Conservation (phyloP, 64 coral and sea anemone species). For the Cladopsammia gracilis region DNA sequence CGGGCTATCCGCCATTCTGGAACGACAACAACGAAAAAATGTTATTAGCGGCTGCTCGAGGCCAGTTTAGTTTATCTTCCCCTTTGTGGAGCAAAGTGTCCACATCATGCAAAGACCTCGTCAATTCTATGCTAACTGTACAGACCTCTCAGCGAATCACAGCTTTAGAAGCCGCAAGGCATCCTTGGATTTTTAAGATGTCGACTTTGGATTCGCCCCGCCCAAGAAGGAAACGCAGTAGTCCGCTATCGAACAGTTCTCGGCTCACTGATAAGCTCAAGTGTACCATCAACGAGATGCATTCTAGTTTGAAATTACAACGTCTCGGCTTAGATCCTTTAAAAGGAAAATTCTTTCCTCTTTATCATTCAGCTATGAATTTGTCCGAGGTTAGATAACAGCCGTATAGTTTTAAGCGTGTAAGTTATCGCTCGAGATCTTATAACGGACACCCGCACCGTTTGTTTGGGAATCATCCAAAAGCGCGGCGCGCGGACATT, state of each 20-base stretch:
- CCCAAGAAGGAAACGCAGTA: constrained; percentile 59
- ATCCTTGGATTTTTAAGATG: constrained; percentile 68
- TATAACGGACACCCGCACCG: too few relatives aligned
- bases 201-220: constrained; percentile 15
- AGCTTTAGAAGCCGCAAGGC: constrained; percentile 60
- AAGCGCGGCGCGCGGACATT: too few relatives aligned
- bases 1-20: constrained; percentile 95
- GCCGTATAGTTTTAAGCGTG: background rate
- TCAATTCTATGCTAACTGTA: constrained; percentile 57
- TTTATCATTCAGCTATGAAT: constrained; percentile 93
- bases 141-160: constrained; percentile 61
- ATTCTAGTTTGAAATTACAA: constrained; percentile 83
- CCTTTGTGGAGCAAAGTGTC: constrained; percentile 79
- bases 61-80: constrained; percentile 74
- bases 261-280: constrained; percentile 74
- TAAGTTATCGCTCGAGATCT: too few relatives aligned
- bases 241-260: constrained; percentile 59
- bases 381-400: constrained; percentile 34
- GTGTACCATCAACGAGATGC: constrained; percentile 78
- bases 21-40: constrained; percentile 76
- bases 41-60: constrained; percentile 77
- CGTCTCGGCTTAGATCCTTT: constrained; percentile 65
- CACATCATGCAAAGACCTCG: constrained; percentile 71
- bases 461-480: background rate
- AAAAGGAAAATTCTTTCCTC: constrained; percentile 85